Percentiles rank a stretch among this genome's conserved stretches.
Conservation (phyloP, 2,888 invertebrate genomes). For the Oligia strigilis region DNA sequence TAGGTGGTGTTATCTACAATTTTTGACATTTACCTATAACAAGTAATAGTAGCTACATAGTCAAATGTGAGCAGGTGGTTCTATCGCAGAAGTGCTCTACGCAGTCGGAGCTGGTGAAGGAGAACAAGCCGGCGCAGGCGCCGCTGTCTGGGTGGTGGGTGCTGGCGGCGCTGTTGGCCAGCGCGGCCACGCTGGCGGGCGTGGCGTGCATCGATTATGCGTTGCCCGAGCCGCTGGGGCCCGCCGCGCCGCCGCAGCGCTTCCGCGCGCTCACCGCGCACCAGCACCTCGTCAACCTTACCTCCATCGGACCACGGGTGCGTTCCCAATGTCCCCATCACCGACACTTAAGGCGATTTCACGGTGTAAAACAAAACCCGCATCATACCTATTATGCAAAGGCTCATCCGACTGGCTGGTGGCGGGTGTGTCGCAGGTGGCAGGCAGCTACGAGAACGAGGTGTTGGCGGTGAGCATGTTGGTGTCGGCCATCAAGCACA, state of each 20-base stretch:
- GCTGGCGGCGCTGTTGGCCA: constrained; percentile 87
- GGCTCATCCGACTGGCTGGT: neutral
- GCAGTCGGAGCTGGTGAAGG: constrained; percentile 71
- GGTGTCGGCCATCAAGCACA: constrained; percentile 87
- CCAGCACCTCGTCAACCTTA: constrained; percentile 91
- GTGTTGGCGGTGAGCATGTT: constrained; percentile 92
- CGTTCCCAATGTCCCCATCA: neutral
- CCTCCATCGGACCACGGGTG: constrained; percentile 91
- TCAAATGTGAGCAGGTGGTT: constrained; percentile 7
- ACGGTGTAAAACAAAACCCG: neutral
- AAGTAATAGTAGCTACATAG: neutral
- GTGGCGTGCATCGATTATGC: constrained; percentile 90
- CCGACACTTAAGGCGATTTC: too few relatives aligned
- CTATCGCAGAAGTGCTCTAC: constrained; percentile 19
- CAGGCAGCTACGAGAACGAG: constrained; percentile 96
- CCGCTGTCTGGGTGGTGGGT: constrained; percentile 79
- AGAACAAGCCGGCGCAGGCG: constrained; percentile 70
- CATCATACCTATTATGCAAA: too few relatives aligned
- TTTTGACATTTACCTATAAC: neutral
- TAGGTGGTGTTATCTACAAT: neutral
- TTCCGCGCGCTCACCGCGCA: constrained; percentile 92
- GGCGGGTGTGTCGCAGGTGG: constrained; percentile 74
- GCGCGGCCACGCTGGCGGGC: constrained; percentile 87
- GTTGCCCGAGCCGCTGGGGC: constrained; percentile 89
- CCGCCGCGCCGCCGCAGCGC: constrained; percentile 85